A percentile compares a stretch with the other conserved stretches of the same genome.
These are phyloP conservation scores for Paramuricea clavata DNA, from an alignment of 92 coral and sea anemone species.

Conservation along the genomic window DNA sequence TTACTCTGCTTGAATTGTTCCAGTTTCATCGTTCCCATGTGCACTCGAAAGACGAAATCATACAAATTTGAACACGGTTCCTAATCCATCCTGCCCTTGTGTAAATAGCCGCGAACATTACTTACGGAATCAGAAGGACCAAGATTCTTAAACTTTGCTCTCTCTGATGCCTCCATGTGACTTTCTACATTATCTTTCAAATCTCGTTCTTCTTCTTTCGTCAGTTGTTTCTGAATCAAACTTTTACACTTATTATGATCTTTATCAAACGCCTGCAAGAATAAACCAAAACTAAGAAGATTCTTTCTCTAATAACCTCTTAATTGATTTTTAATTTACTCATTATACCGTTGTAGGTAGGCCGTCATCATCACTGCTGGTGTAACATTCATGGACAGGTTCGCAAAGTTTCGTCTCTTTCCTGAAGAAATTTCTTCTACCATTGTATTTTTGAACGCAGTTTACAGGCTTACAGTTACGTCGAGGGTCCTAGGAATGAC, in stretches of 20 bases:
- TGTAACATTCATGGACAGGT: slow-evolving; percentile 88
- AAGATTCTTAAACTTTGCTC: slow-evolving; percentile 71
- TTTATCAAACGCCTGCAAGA: slow-evolving; percentile 90
- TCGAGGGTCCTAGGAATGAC: slow-evolving; percentile 77
- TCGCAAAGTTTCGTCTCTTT: slow-evolving; percentile 81
- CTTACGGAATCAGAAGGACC: slow-evolving; percentile 85
- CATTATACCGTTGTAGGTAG: slow-evolving; percentile 89
- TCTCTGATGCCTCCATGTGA: slow-evolving; percentile 78
- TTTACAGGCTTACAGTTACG: slow-evolving; percentile 86
- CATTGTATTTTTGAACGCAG: slow-evolving; percentile 96
- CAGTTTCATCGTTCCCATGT: too few species aligned
- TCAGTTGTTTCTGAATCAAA: slow-evolving; percentile 77
- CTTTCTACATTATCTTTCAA: slow-evolving; percentile 75
- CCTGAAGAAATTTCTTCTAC: slow-evolving; percentile 83
- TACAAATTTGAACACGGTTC: too few species aligned
- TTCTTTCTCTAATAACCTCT: too few species aligned
- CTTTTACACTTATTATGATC: slow-evolving; percentile 93
- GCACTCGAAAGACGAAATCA: too few species aligned
- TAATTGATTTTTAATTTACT: neutral
- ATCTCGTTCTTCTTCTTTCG: slow-evolving; percentile 77
- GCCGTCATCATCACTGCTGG: slow-evolving; percentile 76
- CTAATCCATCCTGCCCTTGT: too few species aligned
- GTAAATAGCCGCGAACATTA: too few species aligned
- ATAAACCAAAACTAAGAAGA: neutral
- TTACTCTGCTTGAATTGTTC: too few species aligned